phyloP scores from a whole-genome alignment of 2,113 vertebrate genomes.

The Cryptotis parvus region DNA sequence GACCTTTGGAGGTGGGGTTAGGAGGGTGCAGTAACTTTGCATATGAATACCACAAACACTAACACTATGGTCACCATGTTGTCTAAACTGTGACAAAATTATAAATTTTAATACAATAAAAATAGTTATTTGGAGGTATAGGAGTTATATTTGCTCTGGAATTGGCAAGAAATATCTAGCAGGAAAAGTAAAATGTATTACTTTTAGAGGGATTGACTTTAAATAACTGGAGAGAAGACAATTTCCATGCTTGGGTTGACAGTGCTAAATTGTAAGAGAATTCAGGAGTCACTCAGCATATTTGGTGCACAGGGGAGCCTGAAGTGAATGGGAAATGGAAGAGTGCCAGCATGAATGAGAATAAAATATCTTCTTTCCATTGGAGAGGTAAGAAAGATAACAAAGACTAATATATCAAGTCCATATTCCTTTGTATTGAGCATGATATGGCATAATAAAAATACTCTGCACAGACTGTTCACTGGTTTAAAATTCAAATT shows the following conservation, averaged over 20 bases:
- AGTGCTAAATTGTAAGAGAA: neutral
- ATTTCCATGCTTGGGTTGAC: neutral
- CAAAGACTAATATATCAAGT: neutral
- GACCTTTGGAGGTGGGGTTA: no score
- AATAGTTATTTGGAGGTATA: neutral
- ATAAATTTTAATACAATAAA: no score
- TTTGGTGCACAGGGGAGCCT: neutral
- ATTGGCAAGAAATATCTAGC: neutral
- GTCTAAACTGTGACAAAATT: no score
- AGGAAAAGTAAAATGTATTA: neutral
- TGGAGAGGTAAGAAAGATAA: neutral
- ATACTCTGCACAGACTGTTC: neutral
- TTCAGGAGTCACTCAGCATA: neutral
- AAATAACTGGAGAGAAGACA: neutral
- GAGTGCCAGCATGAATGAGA: neutral
- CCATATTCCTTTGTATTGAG: neutral
- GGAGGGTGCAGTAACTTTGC: no score
- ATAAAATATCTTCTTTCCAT: neutral
- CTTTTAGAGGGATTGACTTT: neutral
- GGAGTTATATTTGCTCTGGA: neutral
- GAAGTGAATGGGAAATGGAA: neutral
- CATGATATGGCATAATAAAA: neutral
- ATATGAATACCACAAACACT: no score
- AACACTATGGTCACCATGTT: no score
- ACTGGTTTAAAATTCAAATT: conserved; percentile 30